Percentiles rank a stretch among this genome's conserved stretches.
These are phyloP conservation scores for Neodiprion fabricii DNA, from an alignment of 1,140 invertebrate species.

Conservation along the genomic window DNA sequence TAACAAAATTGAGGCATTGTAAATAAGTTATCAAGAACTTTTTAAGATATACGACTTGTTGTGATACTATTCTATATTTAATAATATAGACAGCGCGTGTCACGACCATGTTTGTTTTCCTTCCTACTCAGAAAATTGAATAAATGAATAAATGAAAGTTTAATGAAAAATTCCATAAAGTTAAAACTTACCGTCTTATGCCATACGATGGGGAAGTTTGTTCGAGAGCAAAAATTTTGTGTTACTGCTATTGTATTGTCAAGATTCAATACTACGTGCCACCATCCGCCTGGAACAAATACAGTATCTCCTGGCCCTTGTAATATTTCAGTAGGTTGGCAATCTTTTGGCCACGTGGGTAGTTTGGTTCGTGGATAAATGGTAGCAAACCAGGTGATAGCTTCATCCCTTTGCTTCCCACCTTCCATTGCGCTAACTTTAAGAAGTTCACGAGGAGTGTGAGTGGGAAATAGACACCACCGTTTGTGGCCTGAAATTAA, in stretches of 20 bases:
- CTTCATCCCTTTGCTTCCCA: conserved; percentile 96
- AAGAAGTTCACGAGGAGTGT: conserved; percentile 93
- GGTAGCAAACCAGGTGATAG: conserved; percentile 96
- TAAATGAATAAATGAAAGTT: background rate
- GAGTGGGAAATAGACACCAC: conserved; percentile 98
- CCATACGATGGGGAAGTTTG: conserved; percentile 98
- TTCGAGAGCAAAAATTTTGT: conserved; percentile 96
- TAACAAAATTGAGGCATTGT: too few species aligned
- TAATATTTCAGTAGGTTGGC: conserved; percentile 93
- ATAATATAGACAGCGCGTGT: too few species aligned
- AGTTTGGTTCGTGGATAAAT: conserved; percentile 96
- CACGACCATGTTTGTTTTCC: too few species aligned
- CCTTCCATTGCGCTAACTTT: conserved; percentile 90
- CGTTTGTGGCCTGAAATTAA: conserved; percentile 95
- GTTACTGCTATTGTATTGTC: conserved; percentile 97
- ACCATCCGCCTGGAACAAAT: conserved; percentile 97
- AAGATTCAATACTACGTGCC: conserved; percentile 98
- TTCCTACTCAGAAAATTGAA: too few species aligned
- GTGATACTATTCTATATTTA: too few species aligned
- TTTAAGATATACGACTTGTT: too few species aligned
- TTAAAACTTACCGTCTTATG: conserved; percentile 85
- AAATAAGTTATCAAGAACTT: too few species aligned
- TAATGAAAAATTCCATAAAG: conserved; percentile 8
- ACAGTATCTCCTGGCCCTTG: conserved; percentile 97
- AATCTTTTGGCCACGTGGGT: conserved; percentile 90